phyloP scores from a whole-genome alignment of 2,113 vertebrate species.

The Ornithorhynchus anatinus region DNA sequence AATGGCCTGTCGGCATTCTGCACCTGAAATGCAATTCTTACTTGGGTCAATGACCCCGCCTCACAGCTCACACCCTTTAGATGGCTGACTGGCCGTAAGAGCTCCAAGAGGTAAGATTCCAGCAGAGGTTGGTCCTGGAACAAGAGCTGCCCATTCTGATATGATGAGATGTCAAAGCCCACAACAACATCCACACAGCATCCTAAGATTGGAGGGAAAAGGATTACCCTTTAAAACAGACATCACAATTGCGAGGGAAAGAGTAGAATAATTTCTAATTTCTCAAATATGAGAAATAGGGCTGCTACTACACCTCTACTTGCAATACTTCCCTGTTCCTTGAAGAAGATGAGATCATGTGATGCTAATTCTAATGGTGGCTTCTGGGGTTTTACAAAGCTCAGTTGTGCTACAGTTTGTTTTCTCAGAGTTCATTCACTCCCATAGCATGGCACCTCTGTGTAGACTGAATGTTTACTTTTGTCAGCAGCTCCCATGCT shows the following conservation, averaged over 20 bases:
- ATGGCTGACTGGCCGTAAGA: constrained; percentile 51
- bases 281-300: too few relatives aligned
- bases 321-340: too few relatives aligned
- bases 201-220: constrained; percentile 22
- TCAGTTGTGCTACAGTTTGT: too few relatives aligned
- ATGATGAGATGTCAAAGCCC: constrained; percentile 63
- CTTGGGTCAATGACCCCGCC: constrained; percentile 35
- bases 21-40: constrained; percentile 57
- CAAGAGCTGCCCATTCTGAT: constrained; percentile 23
- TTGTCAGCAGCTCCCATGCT: too few relatives aligned
- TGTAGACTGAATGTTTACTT: too few relatives aligned
- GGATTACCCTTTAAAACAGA: not conserved
- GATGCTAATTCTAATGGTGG: too few relatives aligned
- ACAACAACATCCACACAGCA: constrained; percentile 64
- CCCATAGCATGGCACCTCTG: too few relatives aligned
- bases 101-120: constrained; percentile 38
- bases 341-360: too few relatives aligned
- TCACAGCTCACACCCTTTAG: constrained; percentile 54
- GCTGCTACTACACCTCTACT: too few relatives aligned
- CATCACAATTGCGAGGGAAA: not conserved
- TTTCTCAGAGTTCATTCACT: too few relatives aligned
- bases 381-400: too few relatives aligned
- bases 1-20: constrained; percentile 13
- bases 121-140: constrained; percentile 51
- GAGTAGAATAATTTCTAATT: not conserved